Conservation (phyloP, 53 echinoderm and acorn worm genomes). For the Crossaster papposus region DNA sequence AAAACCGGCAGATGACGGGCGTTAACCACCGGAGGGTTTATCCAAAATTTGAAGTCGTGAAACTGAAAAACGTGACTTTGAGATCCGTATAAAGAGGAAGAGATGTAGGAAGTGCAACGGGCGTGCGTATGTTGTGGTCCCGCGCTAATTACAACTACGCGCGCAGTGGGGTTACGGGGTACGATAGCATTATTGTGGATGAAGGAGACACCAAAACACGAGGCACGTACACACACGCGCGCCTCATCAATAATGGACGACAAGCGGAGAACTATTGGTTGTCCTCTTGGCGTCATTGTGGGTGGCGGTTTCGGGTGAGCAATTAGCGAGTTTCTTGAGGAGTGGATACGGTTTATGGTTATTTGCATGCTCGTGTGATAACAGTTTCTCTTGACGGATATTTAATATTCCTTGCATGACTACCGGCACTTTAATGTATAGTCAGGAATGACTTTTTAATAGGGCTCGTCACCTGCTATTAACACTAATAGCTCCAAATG, state of each 20-base stretch:
- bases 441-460: neutral
- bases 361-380: neutral
- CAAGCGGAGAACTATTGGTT: neutral
- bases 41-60: neutral
- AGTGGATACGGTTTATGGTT: neutral
- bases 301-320: neutral
- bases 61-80: neutral
- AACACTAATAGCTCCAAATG: neutral
- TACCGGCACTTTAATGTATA: neutral
- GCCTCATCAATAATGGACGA: constrained; percentile 17
- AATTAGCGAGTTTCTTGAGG: constrained; percentile 1
- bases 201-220: constrained; percentile 15
- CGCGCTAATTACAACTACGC: neutral
- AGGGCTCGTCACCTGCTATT: neutral
- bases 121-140: neutral
- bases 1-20: neutral
- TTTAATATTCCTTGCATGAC: neutral
- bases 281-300: neutral
- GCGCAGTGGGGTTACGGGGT: neutral
- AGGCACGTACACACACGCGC: neutral
- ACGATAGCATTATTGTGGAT: neutral
- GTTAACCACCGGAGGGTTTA: neutral
- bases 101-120: neutral
- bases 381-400: neutral
- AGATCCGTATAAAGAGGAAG: neutral